Percentiles rank a stretch among this genome's conserved stretches.
Evolutionary conservation across 2,113 vertebrate genomes (phyloP).

Genomic region (human (Homo sapiens)): DNA sequence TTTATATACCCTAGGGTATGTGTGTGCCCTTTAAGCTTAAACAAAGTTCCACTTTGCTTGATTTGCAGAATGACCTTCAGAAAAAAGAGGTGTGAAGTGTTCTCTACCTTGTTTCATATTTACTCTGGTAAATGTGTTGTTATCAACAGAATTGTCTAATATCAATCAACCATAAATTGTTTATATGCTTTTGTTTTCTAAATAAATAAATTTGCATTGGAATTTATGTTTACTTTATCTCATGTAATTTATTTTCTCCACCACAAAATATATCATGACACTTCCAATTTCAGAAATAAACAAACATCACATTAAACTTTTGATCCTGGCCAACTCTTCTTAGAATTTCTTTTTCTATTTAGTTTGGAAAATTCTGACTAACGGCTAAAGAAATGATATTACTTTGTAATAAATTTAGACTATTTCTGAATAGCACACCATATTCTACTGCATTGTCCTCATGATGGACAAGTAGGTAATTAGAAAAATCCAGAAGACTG

Average conservation of each 20-base stretch:
- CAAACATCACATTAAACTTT: background rate
- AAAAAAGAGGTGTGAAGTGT: background rate
- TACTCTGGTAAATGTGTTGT: background rate
- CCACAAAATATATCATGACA: conserved; percentile 31
- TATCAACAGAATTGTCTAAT: conserved; percentile 1
- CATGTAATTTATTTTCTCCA: background rate
- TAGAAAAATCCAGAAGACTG: conserved; percentile 24
- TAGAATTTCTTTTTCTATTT: background rate
- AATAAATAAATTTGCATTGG: conserved; percentile 31
- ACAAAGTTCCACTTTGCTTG: background rate
- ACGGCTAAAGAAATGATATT: background rate
- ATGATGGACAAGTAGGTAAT: conserved; percentile 11
- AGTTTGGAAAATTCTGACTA: conserved; percentile 11
- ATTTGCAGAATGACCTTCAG: conserved; percentile 1
- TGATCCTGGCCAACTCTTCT: background rate
- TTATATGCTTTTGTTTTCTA: conserved; percentile 33
- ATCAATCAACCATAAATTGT: background rate
- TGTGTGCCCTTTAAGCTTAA: background rate
- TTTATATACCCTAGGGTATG: background rate
- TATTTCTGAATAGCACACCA: background rate
- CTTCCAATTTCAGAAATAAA: conserved; percentile 4
- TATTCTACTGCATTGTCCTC: background rate
- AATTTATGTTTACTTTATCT: conserved; percentile 32
- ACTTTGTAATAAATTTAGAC: background rate
- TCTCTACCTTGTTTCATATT: background rate